Conservation (phyloP, 37 sponge, comb jelly and placozoan genomes). For the Beroe ovata region DNA sequence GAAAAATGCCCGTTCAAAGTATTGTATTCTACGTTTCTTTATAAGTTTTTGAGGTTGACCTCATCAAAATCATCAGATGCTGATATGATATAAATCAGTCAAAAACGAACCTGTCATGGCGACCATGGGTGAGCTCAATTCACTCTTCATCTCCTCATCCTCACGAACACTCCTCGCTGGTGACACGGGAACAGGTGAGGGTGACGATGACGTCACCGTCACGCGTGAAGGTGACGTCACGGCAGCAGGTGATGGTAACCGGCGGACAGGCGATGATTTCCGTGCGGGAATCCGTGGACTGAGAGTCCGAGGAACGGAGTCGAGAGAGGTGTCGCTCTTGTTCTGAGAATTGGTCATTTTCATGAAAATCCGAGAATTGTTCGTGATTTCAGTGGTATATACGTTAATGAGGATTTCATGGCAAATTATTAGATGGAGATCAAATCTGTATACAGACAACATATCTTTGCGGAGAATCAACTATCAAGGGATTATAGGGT, state of each 20-base stretch:
- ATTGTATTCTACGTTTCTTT: too few species aligned
- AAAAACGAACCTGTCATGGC: neutral
- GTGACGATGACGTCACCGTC: neutral
- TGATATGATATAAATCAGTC: neutral
- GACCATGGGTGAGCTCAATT: neutral
- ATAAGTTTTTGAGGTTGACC: too few species aligned
- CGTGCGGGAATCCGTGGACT: neutral
- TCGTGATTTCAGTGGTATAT: too few species aligned
- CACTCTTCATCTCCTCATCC: neutral
- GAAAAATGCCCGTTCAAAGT: too few species aligned
- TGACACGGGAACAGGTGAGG: neutral
- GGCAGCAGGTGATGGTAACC: neutral
- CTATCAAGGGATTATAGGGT: too few species aligned
- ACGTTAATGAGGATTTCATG: too few species aligned
- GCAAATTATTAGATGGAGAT: too few species aligned
- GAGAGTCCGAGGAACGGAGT: neutral
- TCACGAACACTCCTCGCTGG: neutral
- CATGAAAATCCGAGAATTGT: too few species aligned
- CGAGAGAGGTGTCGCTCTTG: slow-evolving; percentile 7
- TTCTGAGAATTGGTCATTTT: neutral
- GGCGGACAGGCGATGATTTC: neutral
- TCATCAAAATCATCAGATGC: too few species aligned
- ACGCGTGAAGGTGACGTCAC: neutral
- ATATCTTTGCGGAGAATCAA: too few species aligned
- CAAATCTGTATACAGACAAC: too few species aligned